These are phyloP conservation scores for Aporophyla nigra DNA, from an alignment of 2,888 invertebrate genomes.

Conservation along the genomic window DNA sequence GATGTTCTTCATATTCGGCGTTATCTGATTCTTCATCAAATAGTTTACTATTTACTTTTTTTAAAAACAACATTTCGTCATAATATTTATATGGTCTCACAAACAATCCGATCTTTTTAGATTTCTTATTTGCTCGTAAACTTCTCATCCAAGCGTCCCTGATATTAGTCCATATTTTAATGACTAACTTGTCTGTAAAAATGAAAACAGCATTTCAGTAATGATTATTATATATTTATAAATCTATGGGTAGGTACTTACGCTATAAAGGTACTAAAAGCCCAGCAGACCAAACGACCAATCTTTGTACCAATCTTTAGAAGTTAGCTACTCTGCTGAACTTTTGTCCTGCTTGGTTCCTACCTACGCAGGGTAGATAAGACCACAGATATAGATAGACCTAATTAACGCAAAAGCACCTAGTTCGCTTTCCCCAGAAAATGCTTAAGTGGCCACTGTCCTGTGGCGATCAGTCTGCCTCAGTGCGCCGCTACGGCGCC, in stretches of 20 bases:
- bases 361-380: neutral
- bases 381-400: too few relatives aligned
- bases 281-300: neutral
- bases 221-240: neutral
- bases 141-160: constrained; percentile 30
- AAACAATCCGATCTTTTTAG: neutral
- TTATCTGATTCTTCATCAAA: neutral
- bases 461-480: too few relatives aligned
- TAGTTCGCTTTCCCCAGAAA: too few relatives aligned
- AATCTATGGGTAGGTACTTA: neutral
- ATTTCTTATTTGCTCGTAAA: constrained; percentile 8
- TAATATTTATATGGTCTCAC: constrained; percentile 31
- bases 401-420: too few relatives aligned
- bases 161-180: constrained; percentile 38
- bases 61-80: constrained; percentile 27
- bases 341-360: neutral
- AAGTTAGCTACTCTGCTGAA: neutral
- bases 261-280: neutral
- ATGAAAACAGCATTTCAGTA: neutral
- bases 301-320: too few relatives aligned
- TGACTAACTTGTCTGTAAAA: constrained; percentile 14
- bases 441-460: too few relatives aligned
- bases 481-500: too few relatives aligned
- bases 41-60: constrained; percentile 3
- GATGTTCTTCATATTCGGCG: neutral